These are phyloP conservation scores for Corvus cornix DNA, from an alignment of 2,113 vertebrate species.

Conservation along the genomic window DNA sequence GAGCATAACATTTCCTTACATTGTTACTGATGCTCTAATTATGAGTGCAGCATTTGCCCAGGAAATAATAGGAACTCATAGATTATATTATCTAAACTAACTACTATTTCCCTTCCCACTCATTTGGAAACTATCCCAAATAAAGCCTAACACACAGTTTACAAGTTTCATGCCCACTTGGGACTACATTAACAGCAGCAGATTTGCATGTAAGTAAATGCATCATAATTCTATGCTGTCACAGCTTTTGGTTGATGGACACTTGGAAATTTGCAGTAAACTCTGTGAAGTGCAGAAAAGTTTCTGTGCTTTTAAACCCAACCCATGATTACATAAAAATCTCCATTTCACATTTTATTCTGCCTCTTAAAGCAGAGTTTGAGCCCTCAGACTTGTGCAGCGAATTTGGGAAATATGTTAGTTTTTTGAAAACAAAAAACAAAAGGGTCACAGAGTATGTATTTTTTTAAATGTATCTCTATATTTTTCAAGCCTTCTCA, in stretches of 20 bases:
- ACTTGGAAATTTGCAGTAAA: background rate
- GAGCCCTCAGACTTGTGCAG: background rate
- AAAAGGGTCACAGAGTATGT: rapidly evolving
- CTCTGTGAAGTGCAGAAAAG: background rate
- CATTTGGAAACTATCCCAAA: background rate
- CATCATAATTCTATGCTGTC: background rate
- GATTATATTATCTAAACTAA: background rate
- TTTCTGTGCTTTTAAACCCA: background rate
- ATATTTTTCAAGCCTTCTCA: background rate
- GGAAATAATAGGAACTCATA: background rate
- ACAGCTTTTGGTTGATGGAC: background rate
- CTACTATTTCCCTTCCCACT: background rate
- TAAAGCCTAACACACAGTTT: background rate
- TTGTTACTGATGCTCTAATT: background rate
- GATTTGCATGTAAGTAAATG: background rate
- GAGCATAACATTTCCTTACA: background rate
- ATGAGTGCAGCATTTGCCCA: background rate
- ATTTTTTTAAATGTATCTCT: background rate
- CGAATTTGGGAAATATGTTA: background rate
- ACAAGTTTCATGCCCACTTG: background rate
- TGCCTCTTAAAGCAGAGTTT: background rate
- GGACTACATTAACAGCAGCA: background rate
- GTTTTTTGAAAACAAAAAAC: background rate
- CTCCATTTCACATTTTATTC: background rate
- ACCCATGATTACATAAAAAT: background rate